These are phyloP conservation scores for Eptesicus fuscus DNA, from an alignment of 2,113 vertebrate genomes.

Conservation along the genomic window DNA sequence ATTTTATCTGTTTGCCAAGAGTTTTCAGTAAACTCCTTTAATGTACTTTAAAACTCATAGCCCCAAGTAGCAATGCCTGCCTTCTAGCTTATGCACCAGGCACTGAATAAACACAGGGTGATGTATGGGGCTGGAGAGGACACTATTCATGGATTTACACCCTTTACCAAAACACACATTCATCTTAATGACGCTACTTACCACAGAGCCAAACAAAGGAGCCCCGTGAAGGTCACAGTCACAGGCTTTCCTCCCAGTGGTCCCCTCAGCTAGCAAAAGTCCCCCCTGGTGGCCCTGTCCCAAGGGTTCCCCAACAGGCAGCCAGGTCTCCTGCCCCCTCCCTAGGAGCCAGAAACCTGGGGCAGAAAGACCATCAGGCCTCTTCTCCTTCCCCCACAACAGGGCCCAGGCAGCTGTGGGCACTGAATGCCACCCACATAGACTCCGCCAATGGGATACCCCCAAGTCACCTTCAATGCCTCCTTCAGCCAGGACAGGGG, in stretches of 20 bases:
- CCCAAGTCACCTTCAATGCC: background rate
- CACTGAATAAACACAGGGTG: slow-evolving; percentile 58
- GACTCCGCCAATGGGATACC: background rate
- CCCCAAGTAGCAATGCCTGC: slow-evolving; percentile 29
- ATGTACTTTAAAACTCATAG: slow-evolving; percentile 31
- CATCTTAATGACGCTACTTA: slow-evolving; percentile 55
- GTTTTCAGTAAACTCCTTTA: slow-evolving; percentile 71
- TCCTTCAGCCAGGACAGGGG: background rate
- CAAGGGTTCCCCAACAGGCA: background rate
- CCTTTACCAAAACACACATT: slow-evolving; percentile 68
- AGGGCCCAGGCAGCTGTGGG: background rate
- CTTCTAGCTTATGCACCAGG: slow-evolving; percentile 31
- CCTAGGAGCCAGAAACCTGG: background rate
- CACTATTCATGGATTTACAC: slow-evolving; percentile 60
- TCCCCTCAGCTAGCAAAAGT: background rate
- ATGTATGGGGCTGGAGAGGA: slow-evolving; percentile 56
- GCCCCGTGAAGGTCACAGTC: slow-evolving; percentile 48
- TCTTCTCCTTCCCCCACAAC: background rate
- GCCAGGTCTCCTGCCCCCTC: background rate
- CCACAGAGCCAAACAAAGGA: background rate
- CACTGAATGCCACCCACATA: too few relatives aligned
- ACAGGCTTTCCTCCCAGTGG: background rate
- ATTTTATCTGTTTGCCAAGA: slow-evolving; percentile 76
- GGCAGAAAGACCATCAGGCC: background rate
- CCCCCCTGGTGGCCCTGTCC: background rate